Evolutionary conservation across 2,113 vertebrate species (phyloP).

Genomic region (Pygoscelis adeliae): DNA sequence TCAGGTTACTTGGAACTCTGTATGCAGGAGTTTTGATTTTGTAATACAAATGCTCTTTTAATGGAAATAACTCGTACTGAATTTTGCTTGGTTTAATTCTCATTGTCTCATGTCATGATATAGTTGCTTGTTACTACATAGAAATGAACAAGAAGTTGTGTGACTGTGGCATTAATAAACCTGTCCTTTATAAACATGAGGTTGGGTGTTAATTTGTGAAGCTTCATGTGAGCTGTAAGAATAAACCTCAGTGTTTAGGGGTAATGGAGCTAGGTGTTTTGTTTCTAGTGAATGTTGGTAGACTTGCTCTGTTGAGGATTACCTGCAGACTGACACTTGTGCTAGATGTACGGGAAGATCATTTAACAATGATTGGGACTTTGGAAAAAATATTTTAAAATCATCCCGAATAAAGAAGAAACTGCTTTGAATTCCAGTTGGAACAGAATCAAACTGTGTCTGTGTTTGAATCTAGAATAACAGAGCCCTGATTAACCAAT

Average conservation of each 20-base stretch:
- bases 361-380: background rate
- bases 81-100: background rate
- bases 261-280: background rate
- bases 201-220: background rate
- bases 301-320: background rate
- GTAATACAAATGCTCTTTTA: background rate
- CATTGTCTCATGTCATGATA: rapidly evolving
- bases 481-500: background rate
- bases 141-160: background rate
- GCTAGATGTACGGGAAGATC: background rate
- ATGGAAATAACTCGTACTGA: background rate
- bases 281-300: background rate
- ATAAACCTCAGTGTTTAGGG: background rate
- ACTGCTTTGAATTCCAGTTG: background rate
- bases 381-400: background rate
- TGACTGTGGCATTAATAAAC: background rate
- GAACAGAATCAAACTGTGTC: background rate
- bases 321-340: background rate
- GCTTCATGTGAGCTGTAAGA: background rate
- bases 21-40: background rate
- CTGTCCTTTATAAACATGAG: background rate
- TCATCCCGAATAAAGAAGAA: background rate
- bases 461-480: background rate
- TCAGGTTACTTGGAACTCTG: background rate
- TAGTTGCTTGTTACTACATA: background rate